Evolutionary conservation across 2,113 vertebrate species (phyloP), one percentile per base, ranked within the genome.

Genomic region (Perognathus longimembris): DNA sequence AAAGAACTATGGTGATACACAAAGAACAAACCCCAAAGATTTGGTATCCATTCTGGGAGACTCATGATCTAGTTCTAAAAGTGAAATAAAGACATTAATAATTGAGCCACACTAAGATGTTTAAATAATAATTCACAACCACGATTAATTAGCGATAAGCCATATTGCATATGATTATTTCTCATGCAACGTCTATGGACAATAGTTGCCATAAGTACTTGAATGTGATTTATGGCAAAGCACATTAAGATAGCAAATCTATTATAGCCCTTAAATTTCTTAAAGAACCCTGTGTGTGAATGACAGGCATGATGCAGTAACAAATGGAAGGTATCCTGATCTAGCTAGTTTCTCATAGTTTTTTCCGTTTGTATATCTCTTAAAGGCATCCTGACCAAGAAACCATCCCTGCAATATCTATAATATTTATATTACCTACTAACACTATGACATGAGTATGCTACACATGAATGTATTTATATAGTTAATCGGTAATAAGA

Each of bases 71-170:
- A 18, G 1, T 34, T 64, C 45, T 38, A 81, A 42, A 92, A n/a
- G 42, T 75, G 90, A 66, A 5, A 50, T 1, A 85, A 50, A 91
- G 28, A 83, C 73, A 74, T 6, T 18, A 17, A 86, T 75, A 69
- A 21, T 26, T 83, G 80, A 83, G 38, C 10, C 32, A 36, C 36
- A 38, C 21, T 50, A 75, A 84, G 34, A 59, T 69, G 88, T 69
- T 89, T 73, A 89, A 84, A 63, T 82, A 69, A 94, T 14, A 77
- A 73, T 77, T 85, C 24, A 91, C 57, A 22, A 50, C 36, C 79
- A n/a, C 15, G 26, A 42, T 0, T 26, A 94, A 42, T 32, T 22
- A 54, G 24, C 76, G 42, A 74, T 34, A 10, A 54, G 70, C 34
- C 9, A 69, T 12, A 87, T 86, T 61, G 18, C n/a, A 15, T 64